Conservation (phyloP, 2,113 vertebrate species). For the Coreoperca whiteheadi region DNA sequence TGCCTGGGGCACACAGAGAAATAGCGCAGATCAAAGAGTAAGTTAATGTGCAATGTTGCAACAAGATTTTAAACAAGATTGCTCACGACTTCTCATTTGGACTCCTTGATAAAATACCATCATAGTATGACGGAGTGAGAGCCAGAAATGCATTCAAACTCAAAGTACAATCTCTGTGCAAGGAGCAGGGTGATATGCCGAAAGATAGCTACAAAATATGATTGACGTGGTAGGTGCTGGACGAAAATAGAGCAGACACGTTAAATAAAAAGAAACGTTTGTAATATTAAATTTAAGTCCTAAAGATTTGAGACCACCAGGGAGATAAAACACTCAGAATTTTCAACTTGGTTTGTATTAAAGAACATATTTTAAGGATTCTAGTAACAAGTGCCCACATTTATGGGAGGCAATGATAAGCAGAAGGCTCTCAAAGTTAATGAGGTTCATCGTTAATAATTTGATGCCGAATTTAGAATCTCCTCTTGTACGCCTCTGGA, state of each 20-base stretch:
- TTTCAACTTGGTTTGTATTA: conserved; percentile 26
- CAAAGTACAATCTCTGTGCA: neutral
- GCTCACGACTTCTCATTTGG: conserved; percentile 59
- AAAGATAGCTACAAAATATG: neutral
- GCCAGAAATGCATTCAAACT: conserved; percentile 23
- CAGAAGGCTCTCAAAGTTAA: conserved; percentile 67
- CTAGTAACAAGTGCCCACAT: conserved; percentile 50
- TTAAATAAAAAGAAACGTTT: conserved; percentile 3
- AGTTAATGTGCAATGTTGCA: conserved; percentile 58
- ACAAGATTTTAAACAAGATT: conserved; percentile 71
- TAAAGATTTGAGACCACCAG: conserved; percentile 11
- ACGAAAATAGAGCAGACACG: conserved; percentile 2
- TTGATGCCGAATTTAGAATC: conserved; percentile 73
- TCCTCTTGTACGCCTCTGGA: conserved; percentile 48
- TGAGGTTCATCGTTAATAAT: conserved; percentile 76
- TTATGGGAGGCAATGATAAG: conserved; percentile 57
- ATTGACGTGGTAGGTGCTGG: neutral
- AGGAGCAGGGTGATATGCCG: neutral
- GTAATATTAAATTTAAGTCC: neutral
- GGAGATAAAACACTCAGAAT: conserved; percentile 12
- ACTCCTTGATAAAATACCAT: conserved; percentile 24
- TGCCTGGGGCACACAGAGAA: conserved; percentile 58
- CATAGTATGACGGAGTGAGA: conserved; percentile 32
- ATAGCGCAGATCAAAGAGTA: conserved; percentile 59
- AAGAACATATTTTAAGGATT: conserved; percentile 45